phyloP scores from a whole-genome alignment of 1,140 invertebrate species.

The Lordiphosa collinella region DNA sequence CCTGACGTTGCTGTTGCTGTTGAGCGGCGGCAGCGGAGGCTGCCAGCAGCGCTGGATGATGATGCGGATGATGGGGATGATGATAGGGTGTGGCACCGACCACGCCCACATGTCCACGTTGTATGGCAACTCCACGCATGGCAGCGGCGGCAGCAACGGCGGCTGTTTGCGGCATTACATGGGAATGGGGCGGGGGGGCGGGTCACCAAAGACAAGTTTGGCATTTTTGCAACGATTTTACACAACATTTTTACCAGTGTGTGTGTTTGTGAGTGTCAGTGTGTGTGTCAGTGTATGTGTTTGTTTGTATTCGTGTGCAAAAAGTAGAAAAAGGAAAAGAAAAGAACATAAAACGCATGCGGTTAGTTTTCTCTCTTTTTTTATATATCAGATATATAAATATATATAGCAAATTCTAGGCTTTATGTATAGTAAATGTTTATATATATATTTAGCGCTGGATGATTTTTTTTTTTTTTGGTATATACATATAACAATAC shows the following conservation, averaged over 20 bases:
- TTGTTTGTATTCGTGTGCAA: conserved; percentile 68
- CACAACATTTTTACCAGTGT: conserved; percentile 69
- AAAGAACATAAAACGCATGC: conserved; percentile 80
- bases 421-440: conserved; percentile 59
- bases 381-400: conserved; percentile 42
- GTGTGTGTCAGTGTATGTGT: conserved; percentile 40
- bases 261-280: conserved; percentile 24
- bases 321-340: conserved; percentile 78
- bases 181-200: conserved; percentile 9
- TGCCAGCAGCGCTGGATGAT: conserved; percentile 83
- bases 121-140: conserved; percentile 84
- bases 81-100: conserved; percentile 81
- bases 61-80: conserved; percentile 80
- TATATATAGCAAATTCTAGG: conserved; percentile 65
- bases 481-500: conserved; percentile 77
- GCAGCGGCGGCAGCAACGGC: conserved; percentile 84
- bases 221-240: conserved; percentile 64
- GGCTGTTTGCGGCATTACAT: conserved; percentile 51
- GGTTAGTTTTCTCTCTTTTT: conserved; percentile 77
- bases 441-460: conserved; percentile 46
- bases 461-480: conserved; percentile 32
- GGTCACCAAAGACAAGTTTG: conserved; percentile 28
- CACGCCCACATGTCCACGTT: conserved; percentile 83
- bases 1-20: conserved; percentile 83
- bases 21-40: conserved; percentile 82